phyloP scores from a whole-genome alignment of 2,113 vertebrate species.

The Morone saxatilis region DNA sequence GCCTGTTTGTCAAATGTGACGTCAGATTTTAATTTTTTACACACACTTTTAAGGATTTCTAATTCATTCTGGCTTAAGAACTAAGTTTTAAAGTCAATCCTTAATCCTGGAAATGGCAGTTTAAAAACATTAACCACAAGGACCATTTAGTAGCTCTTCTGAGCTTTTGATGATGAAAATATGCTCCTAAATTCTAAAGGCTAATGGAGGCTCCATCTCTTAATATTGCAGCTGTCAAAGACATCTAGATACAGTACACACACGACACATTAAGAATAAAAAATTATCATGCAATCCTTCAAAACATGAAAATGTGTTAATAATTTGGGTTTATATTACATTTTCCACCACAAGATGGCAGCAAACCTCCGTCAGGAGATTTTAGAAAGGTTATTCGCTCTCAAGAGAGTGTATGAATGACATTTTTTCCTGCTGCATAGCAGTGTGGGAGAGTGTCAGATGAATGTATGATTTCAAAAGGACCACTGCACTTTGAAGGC shows the following conservation, averaged over 20 bases:
- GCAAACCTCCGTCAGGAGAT: slow-evolving; percentile 59
- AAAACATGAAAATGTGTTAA: not conserved
- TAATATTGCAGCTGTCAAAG: not conserved
- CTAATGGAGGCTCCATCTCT: not conserved
- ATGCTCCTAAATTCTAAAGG: not conserved
- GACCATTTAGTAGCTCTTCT: not conserved
- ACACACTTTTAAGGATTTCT: not conserved
- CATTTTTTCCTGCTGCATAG: slow-evolving; percentile 10
- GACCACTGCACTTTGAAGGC: slow-evolving; percentile 46
- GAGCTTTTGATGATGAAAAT: not conserved
- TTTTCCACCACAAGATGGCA: slow-evolving; percentile 78
- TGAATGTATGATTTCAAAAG: slow-evolving; percentile 50
- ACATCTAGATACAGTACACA: not conserved
- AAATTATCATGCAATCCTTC: not conserved
- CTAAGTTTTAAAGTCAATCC: not conserved
- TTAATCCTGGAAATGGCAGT: not conserved
- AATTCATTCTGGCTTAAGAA: not conserved
- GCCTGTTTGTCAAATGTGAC: too few relatives aligned
- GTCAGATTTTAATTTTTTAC: not conserved
- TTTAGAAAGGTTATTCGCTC: not conserved
- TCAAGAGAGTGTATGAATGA: slow-evolving; percentile 27
- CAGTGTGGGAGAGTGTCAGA: slow-evolving; percentile 24
- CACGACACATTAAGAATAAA: not conserved
- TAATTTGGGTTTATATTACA: not conserved
- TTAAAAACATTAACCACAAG: not conserved